phyloP scores from a whole-genome alignment of 2,113 vertebrate species.

The Paracanthobrama guichenoti region DNA sequence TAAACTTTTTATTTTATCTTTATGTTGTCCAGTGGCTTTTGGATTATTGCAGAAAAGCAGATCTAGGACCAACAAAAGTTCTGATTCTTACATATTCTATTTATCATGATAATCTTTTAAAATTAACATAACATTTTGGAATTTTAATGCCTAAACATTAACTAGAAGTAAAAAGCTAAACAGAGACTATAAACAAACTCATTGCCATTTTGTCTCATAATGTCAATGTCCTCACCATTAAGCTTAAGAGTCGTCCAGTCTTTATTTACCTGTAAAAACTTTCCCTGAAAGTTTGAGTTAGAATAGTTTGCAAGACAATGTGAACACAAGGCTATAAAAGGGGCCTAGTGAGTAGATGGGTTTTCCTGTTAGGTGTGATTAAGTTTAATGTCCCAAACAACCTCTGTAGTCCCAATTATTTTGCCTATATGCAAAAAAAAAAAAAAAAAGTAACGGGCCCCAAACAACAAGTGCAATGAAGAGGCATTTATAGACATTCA shows the following conservation, averaged over 20 bases:
- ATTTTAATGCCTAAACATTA: background rate
- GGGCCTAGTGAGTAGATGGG: background rate
- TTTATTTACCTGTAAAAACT: background rate
- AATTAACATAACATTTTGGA: background rate
- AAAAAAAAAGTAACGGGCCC: accelerated
- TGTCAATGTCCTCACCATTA: background rate
- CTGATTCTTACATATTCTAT: background rate
- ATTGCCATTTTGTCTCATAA: background rate
- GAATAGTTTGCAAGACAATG: background rate
- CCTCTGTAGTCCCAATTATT: background rate
- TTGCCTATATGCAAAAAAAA: too few relatives aligned
- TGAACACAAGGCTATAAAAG: background rate
- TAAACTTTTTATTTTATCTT: background rate
- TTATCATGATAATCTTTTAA: background rate
- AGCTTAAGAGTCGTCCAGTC: background rate
- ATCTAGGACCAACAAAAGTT: background rate
- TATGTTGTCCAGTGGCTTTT: background rate
- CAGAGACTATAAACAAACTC: background rate
- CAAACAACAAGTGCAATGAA: too few relatives aligned
- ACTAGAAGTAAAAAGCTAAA: background rate
- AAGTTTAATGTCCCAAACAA: background rate
- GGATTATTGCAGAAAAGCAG: background rate
- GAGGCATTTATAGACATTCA: too few relatives aligned
- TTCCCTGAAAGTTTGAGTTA: background rate
- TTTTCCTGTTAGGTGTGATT: background rate